A percentile compares a stretch with the other conserved stretches of the same genome.
Conservation (phyloP, 2,888 invertebrate genomes). For the Villa cingulata region DNA sequence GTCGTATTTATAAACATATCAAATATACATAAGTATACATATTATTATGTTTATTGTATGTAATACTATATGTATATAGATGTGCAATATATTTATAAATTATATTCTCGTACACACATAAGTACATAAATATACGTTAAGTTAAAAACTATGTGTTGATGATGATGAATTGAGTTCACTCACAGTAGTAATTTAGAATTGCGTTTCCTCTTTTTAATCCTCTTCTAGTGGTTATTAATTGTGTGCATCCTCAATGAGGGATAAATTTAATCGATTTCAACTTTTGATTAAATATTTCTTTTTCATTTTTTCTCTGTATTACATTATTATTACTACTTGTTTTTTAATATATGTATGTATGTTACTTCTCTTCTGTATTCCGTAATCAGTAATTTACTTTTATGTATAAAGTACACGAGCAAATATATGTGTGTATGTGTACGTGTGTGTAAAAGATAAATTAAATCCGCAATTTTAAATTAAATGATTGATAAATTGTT, state of each 20-base stretch:
- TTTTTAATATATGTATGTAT: no score
- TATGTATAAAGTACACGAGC: not conserved
- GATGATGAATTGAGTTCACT: conserved; percentile 12
- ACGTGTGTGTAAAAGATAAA: not conserved
- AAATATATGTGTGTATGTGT: no score
- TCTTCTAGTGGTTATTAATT: conserved; percentile 11
- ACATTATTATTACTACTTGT: no score
- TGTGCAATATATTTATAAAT: not conserved
- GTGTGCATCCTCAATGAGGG: conserved; percentile 10
- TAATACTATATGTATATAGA: not conserved
- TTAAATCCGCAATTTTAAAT: not conserved
- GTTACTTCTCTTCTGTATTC: no score
- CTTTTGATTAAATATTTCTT: conserved; percentile 5
- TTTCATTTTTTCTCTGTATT: not conserved
- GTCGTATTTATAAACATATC: no score
- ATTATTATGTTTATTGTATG: no score
- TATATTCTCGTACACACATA: not conserved
- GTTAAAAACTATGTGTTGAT: conserved; percentile 1
- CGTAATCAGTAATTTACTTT: no score
- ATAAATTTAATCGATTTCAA: conserved; percentile 7
- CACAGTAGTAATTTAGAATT: conserved; percentile 6
- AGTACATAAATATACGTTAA: no score
- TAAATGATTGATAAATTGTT: not conserved
- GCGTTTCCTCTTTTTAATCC: not conserved
- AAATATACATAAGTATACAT: no score